phyloP scores from a whole-genome alignment of 92 coral and sea anemone genomes.

The Palythoa heliodiscus region DNA sequence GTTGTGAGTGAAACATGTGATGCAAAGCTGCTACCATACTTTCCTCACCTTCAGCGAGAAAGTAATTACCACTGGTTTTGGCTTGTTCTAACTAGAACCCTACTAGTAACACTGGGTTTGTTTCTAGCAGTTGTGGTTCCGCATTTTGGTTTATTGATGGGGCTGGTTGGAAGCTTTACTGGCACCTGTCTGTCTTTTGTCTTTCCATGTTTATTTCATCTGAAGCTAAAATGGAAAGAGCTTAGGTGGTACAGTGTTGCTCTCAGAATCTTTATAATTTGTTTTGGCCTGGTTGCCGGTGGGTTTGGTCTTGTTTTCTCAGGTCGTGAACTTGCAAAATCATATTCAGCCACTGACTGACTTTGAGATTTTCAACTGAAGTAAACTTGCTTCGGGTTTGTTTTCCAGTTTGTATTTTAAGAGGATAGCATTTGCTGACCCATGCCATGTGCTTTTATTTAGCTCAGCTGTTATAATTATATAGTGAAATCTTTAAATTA shows the following conservation, averaged over 20 bases:
- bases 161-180: conserved; percentile 88
- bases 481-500: no score
- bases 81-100: conserved; percentile 69
- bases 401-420: neutral
- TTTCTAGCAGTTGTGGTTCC: conserved; percentile 82
- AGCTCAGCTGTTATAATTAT: no score
- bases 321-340: conserved; percentile 75
- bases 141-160: conserved; percentile 90
- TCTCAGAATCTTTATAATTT: conserved; percentile 63
- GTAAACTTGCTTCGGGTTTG: neutral
- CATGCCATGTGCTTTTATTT: no score
- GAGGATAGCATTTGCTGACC: neutral
- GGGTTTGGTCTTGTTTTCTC: conserved; percentile 84
- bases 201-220: conserved; percentile 87
- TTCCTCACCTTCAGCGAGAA: conserved; percentile 77
- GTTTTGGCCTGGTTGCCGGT: conserved; percentile 86
- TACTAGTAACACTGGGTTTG: conserved; percentile 76
- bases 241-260: conserved; percentile 73
- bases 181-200: conserved; percentile 90
- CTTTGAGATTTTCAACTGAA: neutral
- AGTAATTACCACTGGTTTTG: conserved; percentile 82
- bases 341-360: conserved; percentile 44
- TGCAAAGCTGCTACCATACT: conserved; percentile 65
- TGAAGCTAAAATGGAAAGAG: conserved; percentile 74
- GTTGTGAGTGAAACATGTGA: conserved; percentile 88